These are phyloP conservation scores for Chloromyia formosa DNA, from an alignment of 2,888 invertebrate genomes.

Conservation along the genomic window DNA sequence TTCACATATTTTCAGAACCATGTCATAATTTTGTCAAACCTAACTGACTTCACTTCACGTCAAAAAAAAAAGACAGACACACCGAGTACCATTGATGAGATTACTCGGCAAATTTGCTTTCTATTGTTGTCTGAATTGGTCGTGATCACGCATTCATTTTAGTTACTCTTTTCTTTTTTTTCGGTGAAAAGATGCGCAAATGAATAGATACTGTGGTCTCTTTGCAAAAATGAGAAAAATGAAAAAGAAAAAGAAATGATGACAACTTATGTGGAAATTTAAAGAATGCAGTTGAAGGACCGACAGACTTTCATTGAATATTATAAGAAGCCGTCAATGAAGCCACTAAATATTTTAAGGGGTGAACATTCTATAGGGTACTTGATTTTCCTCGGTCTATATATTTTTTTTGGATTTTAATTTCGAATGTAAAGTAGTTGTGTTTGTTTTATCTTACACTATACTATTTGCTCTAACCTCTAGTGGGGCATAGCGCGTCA, in stretches of 20 bases:
- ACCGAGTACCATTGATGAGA: slow-evolving; percentile 28
- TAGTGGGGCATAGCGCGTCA: too few relatives aligned
- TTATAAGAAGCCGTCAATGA: too few relatives aligned
- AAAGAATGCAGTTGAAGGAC: not conserved
- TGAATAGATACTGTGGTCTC: not conserved
- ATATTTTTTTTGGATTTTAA: too few relatives aligned
- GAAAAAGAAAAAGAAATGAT: not conserved
- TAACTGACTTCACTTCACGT: slow-evolving; percentile 4
- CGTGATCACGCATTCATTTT: slow-evolving; percentile 45
- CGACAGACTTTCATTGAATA: not conserved
- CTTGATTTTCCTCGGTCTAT: too few relatives aligned
- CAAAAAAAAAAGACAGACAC: not conserved
- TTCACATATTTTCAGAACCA: not conserved
- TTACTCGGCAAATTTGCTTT: slow-evolving; percentile 48
- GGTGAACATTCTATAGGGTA: too few relatives aligned
- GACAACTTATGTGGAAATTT: not conserved
- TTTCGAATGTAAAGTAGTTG: too few relatives aligned
- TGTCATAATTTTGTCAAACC: not conserved
- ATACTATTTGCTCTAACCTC: too few relatives aligned
- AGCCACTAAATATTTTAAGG: too few relatives aligned
- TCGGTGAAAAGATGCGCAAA: not conserved
- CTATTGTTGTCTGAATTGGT: slow-evolving; percentile 45
- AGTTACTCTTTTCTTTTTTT: not conserved
- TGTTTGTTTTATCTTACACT: too few relatives aligned
- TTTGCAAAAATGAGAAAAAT: not conserved